phyloP scores from a whole-genome alignment of 2,113 vertebrate genomes.

The Lipotes vexillifer region DNA sequence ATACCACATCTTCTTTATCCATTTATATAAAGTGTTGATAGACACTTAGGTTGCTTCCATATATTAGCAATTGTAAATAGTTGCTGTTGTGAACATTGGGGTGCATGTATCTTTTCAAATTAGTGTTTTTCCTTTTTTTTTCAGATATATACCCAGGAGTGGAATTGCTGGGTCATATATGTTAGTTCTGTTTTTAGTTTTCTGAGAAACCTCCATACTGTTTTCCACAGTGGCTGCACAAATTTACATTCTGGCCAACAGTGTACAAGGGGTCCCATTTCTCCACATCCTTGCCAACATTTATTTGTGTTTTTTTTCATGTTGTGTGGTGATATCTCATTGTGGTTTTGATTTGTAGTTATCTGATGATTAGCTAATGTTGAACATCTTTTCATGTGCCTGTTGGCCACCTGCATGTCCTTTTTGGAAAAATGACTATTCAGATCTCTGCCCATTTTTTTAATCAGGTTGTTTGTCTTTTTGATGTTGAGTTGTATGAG shows the following conservation, averaged over 20 bases:
- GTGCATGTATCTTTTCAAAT: not conserved
- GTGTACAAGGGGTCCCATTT: not conserved
- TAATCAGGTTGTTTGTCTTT: not conserved
- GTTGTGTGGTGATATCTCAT: not conserved
- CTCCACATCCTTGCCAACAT: not conserved
- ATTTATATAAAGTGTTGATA: not conserved
- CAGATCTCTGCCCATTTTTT: not conserved
- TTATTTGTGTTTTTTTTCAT: too few species aligned
- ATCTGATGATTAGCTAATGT: not conserved
- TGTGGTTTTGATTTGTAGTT: not conserved
- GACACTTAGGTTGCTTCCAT: not conserved
- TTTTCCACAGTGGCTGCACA: not conserved
- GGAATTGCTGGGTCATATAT: not conserved
- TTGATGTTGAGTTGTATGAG: not conserved
- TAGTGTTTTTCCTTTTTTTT: not conserved
- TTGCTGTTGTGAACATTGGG: not conserved
- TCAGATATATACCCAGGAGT: not conserved
- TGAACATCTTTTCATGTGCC: not conserved
- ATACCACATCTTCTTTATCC: not conserved
- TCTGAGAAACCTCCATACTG: not conserved
- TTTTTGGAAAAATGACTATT: not conserved
- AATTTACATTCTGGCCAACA: not conserved
- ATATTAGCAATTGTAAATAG: not conserved
- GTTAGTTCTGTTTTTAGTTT: not conserved
- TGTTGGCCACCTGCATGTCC: not conserved